Conservation (phyloP, 2,888 invertebrate genomes). For the Sclerodermus sp. region DNA sequence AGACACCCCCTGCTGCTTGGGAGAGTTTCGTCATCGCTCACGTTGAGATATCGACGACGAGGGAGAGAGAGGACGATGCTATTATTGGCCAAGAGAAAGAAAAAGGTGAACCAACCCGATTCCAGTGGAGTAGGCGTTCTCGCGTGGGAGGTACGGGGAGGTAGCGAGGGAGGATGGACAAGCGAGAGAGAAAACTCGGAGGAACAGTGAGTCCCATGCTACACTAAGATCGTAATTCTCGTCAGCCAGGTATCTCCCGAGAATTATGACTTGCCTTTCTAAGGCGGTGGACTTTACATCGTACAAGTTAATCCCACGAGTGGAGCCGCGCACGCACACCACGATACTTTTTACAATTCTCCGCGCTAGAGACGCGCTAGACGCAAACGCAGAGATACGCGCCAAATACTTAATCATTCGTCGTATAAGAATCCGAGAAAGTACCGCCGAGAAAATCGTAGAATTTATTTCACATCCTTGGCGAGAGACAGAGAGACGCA, state of each 20-base stretch:
- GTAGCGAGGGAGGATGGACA: constrained; percentile 14
- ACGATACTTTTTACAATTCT: constrained; percentile 8
- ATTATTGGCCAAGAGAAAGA: constrained; percentile 10
- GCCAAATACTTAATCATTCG: too few species aligned
- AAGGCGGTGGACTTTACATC: constrained; percentile 41
- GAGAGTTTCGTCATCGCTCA: constrained; percentile 1
- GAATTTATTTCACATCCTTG: too few species aligned
- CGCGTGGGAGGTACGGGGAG: constrained; percentile 35
- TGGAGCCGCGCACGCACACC: constrained; percentile 31
- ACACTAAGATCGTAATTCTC: constrained; percentile 53
- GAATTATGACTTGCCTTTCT: constrained; percentile 50
- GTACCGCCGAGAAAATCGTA: too few species aligned
- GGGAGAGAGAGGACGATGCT: constrained; percentile 1
- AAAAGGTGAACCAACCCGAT: constrained; percentile 26
- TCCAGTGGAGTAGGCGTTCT: constrained; percentile 31
- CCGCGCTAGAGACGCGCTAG: constrained; percentile 5
- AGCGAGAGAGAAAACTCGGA: constrained; percentile 11
- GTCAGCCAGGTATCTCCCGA: constrained; percentile 47
- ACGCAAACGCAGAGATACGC: constrained; percentile 10
- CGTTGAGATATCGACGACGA: constrained; percentile 1
- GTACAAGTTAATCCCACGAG: constrained; percentile 53
- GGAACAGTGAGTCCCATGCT: constrained; percentile 29
- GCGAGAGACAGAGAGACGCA: too few species aligned
- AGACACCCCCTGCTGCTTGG: not conserved
- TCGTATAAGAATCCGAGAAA: too few species aligned